Conservation (phyloP, 2,888 invertebrate species). For the Protophormia terraenovae region DNA sequence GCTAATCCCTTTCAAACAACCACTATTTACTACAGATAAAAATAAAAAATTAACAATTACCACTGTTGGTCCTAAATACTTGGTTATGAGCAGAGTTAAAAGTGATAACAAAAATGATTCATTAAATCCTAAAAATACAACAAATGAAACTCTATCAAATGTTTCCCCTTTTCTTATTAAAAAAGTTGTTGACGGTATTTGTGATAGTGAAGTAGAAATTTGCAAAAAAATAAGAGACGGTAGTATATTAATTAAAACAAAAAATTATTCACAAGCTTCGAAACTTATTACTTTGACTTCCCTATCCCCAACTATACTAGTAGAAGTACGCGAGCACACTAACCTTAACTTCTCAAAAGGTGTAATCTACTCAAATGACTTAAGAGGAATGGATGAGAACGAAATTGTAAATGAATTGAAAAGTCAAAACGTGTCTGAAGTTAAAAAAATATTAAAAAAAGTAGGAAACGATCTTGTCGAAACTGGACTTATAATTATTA, state of each 20-base stretch:
- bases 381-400: constrained; percentile 17
- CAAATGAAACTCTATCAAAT: too few relatives aligned
- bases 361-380: background rate
- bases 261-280: too few relatives aligned
- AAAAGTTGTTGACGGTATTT: too few relatives aligned
- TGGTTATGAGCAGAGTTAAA: background rate
- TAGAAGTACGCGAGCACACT: background rate
- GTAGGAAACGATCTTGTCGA: constrained; percentile 25
- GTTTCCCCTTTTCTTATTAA: too few relatives aligned
- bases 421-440: background rate
- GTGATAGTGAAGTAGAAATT: too few relatives aligned
- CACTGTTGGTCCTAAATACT: background rate
- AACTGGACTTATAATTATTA: constrained; percentile 47
- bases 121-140: too few relatives aligned
- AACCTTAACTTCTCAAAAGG: constrained; percentile 4
- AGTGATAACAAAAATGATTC: too few relatives aligned
- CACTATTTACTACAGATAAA: background rate
- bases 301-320: background rate
- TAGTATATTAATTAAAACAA: too few relatives aligned
- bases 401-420: background rate
- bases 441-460: constrained; percentile 29
- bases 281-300: background rate
- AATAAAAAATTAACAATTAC: background rate
- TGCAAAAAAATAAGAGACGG: too few relatives aligned
- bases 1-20: background rate